These are phyloP conservation scores for Drosophila nasuta DNA, from an alignment of 1,140 invertebrate genomes.

Conservation along the genomic window DNA sequence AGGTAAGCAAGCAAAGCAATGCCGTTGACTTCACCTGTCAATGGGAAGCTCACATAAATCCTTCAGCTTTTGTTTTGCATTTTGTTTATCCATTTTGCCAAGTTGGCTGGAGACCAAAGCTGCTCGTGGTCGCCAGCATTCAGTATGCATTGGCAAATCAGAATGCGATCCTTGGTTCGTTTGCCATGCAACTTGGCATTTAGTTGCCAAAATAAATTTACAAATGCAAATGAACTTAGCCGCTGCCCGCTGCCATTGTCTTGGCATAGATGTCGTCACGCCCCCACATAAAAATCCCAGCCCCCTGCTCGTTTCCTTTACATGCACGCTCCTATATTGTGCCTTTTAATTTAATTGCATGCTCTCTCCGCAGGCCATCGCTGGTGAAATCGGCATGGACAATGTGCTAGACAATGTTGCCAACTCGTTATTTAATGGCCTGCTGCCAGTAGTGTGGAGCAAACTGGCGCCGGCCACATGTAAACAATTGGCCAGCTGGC, in stretches of 20 bases:
- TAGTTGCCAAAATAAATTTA: slow-evolving; percentile 79
- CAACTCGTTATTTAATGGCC: slow-evolving; percentile 92
- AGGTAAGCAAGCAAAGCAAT: slow-evolving; percentile 85
- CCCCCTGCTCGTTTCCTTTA: background rate
- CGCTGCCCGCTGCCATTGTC: slow-evolving; percentile 56
- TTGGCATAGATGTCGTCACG: slow-evolving; percentile 51
- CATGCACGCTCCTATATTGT: slow-evolving; percentile 31
- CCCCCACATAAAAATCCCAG: slow-evolving; percentile 49
- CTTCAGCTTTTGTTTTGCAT: slow-evolving; percentile 74
- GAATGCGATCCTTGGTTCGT: slow-evolving; percentile 40
- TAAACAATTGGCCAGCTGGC: slow-evolving; percentile 94
- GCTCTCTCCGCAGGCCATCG: slow-evolving; percentile 87
- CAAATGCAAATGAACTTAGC: slow-evolving; percentile 77
- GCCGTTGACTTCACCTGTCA: slow-evolving; percentile 43
- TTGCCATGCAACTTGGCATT: slow-evolving; percentile 40
- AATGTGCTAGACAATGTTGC: slow-evolving; percentile 92
- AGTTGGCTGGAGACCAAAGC: slow-evolving; percentile 70
- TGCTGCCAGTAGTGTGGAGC: slow-evolving; percentile 92
- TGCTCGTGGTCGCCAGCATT: slow-evolving; percentile 46
- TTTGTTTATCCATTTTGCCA: slow-evolving; percentile 79
- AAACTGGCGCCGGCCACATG: slow-evolving; percentile 92
- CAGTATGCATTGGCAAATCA: slow-evolving; percentile 45
- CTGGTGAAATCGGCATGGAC: slow-evolving; percentile 96
- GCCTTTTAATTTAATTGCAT: slow-evolving; percentile 82
- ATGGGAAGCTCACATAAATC: slow-evolving; percentile 72